Evolutionary conservation across 2,888 invertebrate species (phyloP).

Genomic region (Monoplex corrugatus): DNA sequence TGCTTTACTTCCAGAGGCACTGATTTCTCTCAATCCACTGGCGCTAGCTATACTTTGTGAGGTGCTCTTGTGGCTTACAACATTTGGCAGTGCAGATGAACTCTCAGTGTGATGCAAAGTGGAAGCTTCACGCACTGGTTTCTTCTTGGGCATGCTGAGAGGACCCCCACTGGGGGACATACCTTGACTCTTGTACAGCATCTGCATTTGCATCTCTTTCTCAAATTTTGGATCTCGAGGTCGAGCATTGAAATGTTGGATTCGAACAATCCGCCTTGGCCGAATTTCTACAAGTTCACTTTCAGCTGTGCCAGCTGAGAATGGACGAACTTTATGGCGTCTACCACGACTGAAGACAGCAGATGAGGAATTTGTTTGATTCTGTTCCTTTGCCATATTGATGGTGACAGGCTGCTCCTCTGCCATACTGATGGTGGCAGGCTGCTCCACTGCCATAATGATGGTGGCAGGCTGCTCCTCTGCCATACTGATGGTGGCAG

Average conservation of each 20-base stretch:
- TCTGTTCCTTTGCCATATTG: slow-evolving; percentile 5
- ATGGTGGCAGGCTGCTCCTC: too few relatives aligned
- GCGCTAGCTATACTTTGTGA: too few relatives aligned
- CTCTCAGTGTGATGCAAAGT: background rate
- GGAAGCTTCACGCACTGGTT: background rate
- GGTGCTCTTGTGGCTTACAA: background rate
- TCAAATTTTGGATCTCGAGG: slow-evolving; percentile 71
- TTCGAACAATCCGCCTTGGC: slow-evolving; percentile 64
- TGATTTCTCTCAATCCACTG: background rate
- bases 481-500: too few relatives aligned
- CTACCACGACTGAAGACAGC: slow-evolving; percentile 19
- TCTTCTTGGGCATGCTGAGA: slow-evolving; percentile 46
- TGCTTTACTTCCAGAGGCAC: slow-evolving; percentile 25
- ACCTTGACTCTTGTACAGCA: slow-evolving; percentile 61
- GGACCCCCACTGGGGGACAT: slow-evolving; percentile 48
- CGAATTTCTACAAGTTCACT: slow-evolving; percentile 66
- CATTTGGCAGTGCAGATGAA: slow-evolving; percentile 14
- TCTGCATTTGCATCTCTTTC: slow-evolving; percentile 68
- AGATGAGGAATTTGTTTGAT: background rate
- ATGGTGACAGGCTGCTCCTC: background rate
- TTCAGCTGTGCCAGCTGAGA: slow-evolving; percentile 55
- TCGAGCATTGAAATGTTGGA: slow-evolving; percentile 70
- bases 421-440: too few relatives aligned
- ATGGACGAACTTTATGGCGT: slow-evolving; percentile 61
- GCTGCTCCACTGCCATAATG: too few relatives aligned